A percentile compares a stretch with the other conserved stretches of the same genome.
These are phyloP conservation scores for Oppia nitens DNA, from an alignment of 1,140 invertebrate species.

Conservation along the genomic window DNA sequence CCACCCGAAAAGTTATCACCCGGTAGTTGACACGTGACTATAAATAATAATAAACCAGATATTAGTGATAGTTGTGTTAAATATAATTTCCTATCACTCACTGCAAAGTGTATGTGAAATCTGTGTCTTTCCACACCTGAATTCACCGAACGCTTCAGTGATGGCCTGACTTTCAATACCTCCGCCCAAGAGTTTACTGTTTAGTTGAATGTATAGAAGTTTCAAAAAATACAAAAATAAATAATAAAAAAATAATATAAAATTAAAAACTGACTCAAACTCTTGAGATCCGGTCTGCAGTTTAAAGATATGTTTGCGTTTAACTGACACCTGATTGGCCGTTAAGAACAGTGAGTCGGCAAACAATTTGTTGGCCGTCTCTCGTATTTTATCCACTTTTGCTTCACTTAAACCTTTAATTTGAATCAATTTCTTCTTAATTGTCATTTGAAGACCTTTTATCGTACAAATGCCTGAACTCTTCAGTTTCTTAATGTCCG, in stretches of 20 bases:
- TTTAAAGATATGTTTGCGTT: conserved; percentile 49
- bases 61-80: conserved; percentile 33
- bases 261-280: conserved; percentile 34
- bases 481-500: conserved; percentile 60
- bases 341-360: conserved; percentile 41
- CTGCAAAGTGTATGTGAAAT: conserved; percentile 22
- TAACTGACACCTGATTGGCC: conserved; percentile 50
- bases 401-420: conserved; percentile 54
- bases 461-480: conserved; percentile 57
- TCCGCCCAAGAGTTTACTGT: conserved; percentile 37
- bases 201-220: neutral
- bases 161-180: conserved; percentile 38
- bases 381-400: conserved; percentile 68
- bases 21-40: conserved; percentile 60
- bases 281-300: conserved; percentile 53
- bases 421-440: conserved; percentile 47
- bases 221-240: conserved; percentile 1
- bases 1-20: conserved; percentile 35
- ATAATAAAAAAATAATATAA: neutral
- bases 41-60: conserved; percentile 58
- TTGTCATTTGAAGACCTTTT: conserved; percentile 62
- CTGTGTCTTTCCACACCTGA: conserved; percentile 38
- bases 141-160: conserved; percentile 37
- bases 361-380: conserved; percentile 36
- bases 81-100: conserved; percentile 2